Base-by-base conservation (phyloP, 2,113 vertebrate genomes). In the Sturnira hondurensis region DNA sequence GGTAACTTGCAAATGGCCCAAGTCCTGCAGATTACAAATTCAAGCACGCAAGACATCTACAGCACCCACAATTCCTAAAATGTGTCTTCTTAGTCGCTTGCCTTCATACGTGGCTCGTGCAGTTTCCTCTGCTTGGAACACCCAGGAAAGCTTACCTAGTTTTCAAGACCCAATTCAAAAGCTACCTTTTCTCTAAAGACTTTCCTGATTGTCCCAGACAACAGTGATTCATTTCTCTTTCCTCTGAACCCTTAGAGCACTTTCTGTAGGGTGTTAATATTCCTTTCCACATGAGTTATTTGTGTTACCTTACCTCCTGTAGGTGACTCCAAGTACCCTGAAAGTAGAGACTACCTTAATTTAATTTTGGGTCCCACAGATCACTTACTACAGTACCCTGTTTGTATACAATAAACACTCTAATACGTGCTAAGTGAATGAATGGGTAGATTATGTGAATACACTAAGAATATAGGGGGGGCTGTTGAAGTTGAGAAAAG, bases 161-260 rank as follows among this genome's bases (percentile, higher is more conserved):
- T 89, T 93, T 83, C 26, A 86, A 73, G 26, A 82, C 63, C 58
- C 24, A 86, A 33, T 91, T 83, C 84, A 90, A 81, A 96, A 76
- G 15, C 22, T 61, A 19, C 20, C 50, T 80, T 93, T 86, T 45
- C 36, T 73, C 73, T n/a, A 41, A 87, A 92, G 43, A 15, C 50
- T 86, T 80, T 94, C 56, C 28, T 81, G 14, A 20, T n/a, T 28
- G 52, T 76, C 8, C 58, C 76, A 96, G 43, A 86, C 26, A 74
- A 73, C 2, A 85, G n/a, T 47, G 19, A 81, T 80, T 87, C 5
- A 81, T 54, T 93, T 91, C 20, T 67, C 85, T 86, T 17, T 91
- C 43, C 31, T 86, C 82, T 71, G 28, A 96, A 90, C 14, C 31
- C 9, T 31, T 14, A 90, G 20, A 77, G 41, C 12, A 90, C 26